A percentile compares a stretch with the other conserved stretches of the same genome.
Evolutionary conservation across 2,113 vertebrate genomes (phyloP).

Genomic region (Orcinus orca): DNA sequence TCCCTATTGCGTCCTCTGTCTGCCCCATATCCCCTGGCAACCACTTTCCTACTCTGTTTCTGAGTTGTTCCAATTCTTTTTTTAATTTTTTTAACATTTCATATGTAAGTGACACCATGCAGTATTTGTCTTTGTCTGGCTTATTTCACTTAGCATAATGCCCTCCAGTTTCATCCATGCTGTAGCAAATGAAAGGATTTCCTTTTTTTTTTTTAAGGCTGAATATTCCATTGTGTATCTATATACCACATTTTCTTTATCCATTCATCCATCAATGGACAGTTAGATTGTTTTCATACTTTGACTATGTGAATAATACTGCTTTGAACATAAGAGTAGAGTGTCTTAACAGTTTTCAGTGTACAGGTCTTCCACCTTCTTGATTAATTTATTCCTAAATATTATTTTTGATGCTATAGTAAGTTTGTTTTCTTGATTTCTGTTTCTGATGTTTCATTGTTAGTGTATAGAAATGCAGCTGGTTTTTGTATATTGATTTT

Average conservation of each 20-base stretch:
- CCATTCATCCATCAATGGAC: background rate
- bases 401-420: background rate
- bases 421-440: background rate
- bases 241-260: background rate
- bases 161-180: background rate
- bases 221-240: background rate
- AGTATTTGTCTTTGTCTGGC: background rate
- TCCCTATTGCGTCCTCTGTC: background rate
- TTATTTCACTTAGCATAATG: background rate
- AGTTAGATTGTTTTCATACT: background rate
- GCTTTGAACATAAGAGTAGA: background rate
- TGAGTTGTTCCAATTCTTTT: background rate
- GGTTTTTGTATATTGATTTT: background rate
- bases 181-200: background rate
- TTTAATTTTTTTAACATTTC: background rate
- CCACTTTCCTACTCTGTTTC: background rate
- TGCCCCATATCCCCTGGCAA: background rate
- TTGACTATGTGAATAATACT: background rate
- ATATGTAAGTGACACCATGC: background rate
- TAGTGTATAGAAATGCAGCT: background rate
- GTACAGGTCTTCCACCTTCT: background rate
- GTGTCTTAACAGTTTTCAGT: background rate
- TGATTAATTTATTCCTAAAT: background rate
- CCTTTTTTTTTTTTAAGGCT: background rate
- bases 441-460: background rate